Conservation (phyloP, 2,113 vertebrate genomes). For the Myotis lucifugus region DNA sequence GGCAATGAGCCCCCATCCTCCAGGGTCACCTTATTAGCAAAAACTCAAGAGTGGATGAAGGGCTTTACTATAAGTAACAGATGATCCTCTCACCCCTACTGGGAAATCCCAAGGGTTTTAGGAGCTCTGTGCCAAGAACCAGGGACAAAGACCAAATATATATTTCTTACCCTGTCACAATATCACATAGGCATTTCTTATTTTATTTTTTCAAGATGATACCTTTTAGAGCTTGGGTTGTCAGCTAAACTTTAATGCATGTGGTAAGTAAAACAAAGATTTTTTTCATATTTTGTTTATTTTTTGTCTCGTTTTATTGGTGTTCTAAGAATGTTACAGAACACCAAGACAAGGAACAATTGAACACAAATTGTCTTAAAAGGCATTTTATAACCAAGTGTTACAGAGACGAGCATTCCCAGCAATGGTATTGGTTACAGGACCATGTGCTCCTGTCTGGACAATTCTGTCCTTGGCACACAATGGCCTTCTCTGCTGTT, state of each 20-base stretch:
- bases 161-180: background rate
- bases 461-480: background rate
- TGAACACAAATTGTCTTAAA: background rate
- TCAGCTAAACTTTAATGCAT: background rate
- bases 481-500: background rate
- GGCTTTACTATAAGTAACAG: background rate
- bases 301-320: background rate
- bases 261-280: background rate
- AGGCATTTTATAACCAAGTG: background rate
- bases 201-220: background rate
- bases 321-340: background rate
- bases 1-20: background rate
- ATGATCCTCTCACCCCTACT: background rate
- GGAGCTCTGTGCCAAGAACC: background rate
- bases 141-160: background rate
- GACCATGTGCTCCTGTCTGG: background rate
- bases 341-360: background rate
- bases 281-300: background rate
- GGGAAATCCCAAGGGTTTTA: background rate
- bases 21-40: background rate
- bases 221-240: background rate
- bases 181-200: background rate
- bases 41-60: background rate
- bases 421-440: rapidly evolving
- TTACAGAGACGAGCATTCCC: background rate